Base-by-base conservation (phyloP, 2,113 vertebrate species). In the Sclerurus mexicanus region DNA sequence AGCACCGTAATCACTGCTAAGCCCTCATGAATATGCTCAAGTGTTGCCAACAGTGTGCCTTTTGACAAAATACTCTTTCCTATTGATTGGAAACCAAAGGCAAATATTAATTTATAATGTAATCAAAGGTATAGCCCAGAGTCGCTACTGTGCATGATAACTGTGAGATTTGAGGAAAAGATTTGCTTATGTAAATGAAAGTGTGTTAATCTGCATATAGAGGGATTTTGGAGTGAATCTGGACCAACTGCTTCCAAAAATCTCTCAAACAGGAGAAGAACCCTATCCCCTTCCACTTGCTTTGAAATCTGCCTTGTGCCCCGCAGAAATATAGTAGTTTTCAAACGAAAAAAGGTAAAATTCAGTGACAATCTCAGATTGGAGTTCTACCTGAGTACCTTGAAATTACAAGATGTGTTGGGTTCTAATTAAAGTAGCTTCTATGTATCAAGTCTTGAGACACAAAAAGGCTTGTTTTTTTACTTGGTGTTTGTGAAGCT, bases 81-180 rank as follows among this genome's bases (percentile, higher is more conserved):
- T 52, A 67, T 16, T 81, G 93, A 95, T 64, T 89, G 88, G 73
- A 78, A 91, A 47, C 52, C 4, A 14, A 78, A 72, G 76, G 24
- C 81, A 96, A 93, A 72, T 68, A 83, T 47, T 94, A 93, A 97
- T 97, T 96, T 97, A 94, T 91, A 97, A 96, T 92, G 82, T 82
- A 93, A 96, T 95, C 78, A 86, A 16, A 75, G 31, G 71, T 81
- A 53, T 35, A 62, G 87, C 60, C 81, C 30, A 0, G 88, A 95
- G 95, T 91, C 4, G 21, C 93, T 96, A 73, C 85, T 60, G 47
- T 97, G 94, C 93, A 95, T 97, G 71, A 59, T 53, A 95, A 92
- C 86, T 46, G 69, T 15, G 66, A 96, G 93, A 97, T 97, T 95
- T 87, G 87, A 63, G 52, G 78, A 74, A 35, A 80, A 37, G 71